Conservation (phyloP, 2,113 vertebrate species). For the Stomatorhinus ivindoensis region DNA sequence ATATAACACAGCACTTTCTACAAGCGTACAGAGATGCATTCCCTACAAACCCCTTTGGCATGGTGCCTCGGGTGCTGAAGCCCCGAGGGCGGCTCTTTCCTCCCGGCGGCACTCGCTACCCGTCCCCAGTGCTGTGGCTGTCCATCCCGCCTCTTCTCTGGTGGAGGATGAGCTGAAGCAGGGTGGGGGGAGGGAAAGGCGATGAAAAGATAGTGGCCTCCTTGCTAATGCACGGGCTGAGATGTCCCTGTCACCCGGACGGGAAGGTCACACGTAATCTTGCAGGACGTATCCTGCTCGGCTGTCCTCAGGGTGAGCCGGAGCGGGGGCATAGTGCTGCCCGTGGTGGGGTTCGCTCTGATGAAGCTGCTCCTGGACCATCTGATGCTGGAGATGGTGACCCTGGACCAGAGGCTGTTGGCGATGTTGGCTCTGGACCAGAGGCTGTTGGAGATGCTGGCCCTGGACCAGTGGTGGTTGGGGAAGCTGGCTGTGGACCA, state of each 20-base stretch:
- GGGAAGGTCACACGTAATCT: slow-evolving; percentile 72
- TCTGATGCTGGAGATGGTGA: slow-evolving; percentile 20
- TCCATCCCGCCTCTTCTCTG: background rate
- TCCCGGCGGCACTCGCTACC: background rate
- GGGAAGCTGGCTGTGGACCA: slow-evolving; percentile 18
- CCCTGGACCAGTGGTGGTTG: background rate
- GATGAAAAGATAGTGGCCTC: background rate
- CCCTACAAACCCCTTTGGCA: background rate
- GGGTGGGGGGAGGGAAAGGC: slow-evolving; percentile 24
- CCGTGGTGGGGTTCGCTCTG: slow-evolving; percentile 24
- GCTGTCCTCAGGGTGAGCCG: slow-evolving; percentile 47
- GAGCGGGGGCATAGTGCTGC: slow-evolving; percentile 34
- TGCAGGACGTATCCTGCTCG: slow-evolving; percentile 68
- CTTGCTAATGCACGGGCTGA: background rate
- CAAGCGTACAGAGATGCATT: background rate
- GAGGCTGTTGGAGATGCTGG: slow-evolving; percentile 8
- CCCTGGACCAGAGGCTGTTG: slow-evolving; percentile 8
- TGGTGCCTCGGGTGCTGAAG: background rate
- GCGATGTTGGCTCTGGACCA: slow-evolving; percentile 18
- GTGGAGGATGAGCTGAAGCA: slow-evolving; percentile 27
- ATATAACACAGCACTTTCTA: background rate
- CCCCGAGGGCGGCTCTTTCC: background rate
- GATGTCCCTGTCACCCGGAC: slow-evolving; percentile 20
- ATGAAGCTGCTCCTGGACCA: slow-evolving; percentile 26
- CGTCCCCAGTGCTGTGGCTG: background rate